These are phyloP conservation scores for Oreotragus oreotragus DNA, from an alignment of 2,113 vertebrate species.

Conservation along the genomic window DNA sequence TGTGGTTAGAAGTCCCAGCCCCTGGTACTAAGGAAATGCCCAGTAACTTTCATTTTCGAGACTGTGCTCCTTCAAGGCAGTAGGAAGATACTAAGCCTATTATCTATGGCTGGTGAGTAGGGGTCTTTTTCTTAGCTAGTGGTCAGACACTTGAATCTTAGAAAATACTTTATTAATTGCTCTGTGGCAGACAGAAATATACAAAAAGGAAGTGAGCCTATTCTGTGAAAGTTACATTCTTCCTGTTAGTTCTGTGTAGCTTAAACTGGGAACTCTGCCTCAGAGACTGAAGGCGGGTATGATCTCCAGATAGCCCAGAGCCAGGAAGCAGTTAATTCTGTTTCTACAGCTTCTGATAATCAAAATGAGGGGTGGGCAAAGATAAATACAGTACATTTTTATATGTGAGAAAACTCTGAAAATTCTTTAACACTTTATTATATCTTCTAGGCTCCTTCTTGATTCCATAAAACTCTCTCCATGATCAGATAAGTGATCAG, in stretches of 20 bases:
- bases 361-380: not conserved
- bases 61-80: not conserved
- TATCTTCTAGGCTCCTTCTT: not conserved
- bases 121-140: not conserved
- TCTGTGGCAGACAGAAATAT: not conserved
- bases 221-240: not conserved
- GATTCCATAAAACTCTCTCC: not conserved
- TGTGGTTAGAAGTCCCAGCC: not conserved
- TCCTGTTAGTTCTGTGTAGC: no score
- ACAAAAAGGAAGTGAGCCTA: not conserved
- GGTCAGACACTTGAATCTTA: not conserved
- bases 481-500: not conserved
- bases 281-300: not conserved
- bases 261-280: not conserved
- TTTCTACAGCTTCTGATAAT: not conserved
- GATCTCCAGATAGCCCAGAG: not conserved
- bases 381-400: not conserved
- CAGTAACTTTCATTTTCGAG: not conserved
- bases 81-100: not conserved
- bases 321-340: not conserved
- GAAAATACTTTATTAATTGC: not conserved
- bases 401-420: not conserved
- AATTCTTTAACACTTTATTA: not conserved
- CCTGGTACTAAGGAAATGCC: not conserved
- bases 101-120: constrained; percentile 44